Conservation (phyloP, 2,797 vertebrate species). For the Hyperoplus lanceolatus region DNA sequence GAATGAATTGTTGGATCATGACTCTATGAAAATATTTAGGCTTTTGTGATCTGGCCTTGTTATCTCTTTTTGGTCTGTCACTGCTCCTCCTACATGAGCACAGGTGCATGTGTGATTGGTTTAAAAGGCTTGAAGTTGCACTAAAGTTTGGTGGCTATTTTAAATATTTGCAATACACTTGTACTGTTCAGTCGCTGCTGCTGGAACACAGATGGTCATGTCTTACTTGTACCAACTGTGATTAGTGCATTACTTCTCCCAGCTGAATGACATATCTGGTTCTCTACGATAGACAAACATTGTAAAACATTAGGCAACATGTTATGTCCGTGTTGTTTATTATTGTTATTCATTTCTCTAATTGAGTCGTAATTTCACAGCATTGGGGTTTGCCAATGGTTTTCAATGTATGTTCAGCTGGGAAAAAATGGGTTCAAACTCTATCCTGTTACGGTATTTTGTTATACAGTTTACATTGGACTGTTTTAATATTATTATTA, state of each 20-base stretch:
- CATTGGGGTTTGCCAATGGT: constrained; percentile 2
- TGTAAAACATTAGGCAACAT: constrained; percentile 4
- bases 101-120: constrained; percentile 32
- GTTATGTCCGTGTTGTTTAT: not conserved
- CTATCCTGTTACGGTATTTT: not conserved
- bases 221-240: constrained; percentile 28
- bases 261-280: constrained; percentile 10
- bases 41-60: constrained; percentile 28
- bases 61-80: constrained; percentile 21
- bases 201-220: constrained; percentile 29
- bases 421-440: constrained; percentile 22
- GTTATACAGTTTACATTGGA: constrained; percentile 11
- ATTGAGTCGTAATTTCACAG: constrained; percentile 21
- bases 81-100: constrained; percentile 29
- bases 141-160: constrained; percentile 35
- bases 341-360: constrained; percentile 21
- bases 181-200: constrained; percentile 45
- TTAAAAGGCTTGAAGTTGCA: constrained; percentile 40
- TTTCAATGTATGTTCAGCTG: constrained; percentile 6
- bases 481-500: constrained; percentile 12
- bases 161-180: constrained; percentile 50
- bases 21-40: not conserved
- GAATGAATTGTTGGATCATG: constrained; percentile 14
- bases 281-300: constrained; percentile 10
- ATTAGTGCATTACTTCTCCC: constrained; percentile 2